Evolutionary conservation across 2,113 vertebrate genomes (phyloP).

Genomic region (Dromaius novaehollandiae): DNA sequence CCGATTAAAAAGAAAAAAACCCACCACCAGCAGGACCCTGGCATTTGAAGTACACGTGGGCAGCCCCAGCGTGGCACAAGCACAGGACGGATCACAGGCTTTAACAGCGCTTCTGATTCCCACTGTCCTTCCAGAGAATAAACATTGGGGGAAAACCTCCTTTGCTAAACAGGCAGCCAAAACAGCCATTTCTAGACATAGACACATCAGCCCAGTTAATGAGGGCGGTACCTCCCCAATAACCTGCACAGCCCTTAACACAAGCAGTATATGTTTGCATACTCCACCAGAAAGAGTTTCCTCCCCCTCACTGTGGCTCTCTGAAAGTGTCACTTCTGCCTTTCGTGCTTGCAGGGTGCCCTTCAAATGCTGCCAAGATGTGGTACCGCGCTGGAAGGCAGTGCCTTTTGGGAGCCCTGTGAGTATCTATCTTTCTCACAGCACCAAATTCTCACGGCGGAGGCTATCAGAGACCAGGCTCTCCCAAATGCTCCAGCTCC

Average conservation of each 20-base stretch:
- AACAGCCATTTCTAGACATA: not conserved
- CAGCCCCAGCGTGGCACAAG: not conserved
- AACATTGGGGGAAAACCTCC: not conserved
- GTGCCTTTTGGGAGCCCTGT: not conserved
- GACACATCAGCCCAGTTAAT: not conserved
- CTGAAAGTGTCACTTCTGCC: not conserved
- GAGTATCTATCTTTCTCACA: not conserved
- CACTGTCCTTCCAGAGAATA: conserved; percentile 21
- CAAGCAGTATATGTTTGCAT: not conserved
- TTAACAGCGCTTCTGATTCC: not conserved
- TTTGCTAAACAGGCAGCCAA: not conserved
- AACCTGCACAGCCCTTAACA: not conserved
- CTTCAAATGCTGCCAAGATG: not conserved
- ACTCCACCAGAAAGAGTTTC: not conserved
- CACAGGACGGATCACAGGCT: not conserved
- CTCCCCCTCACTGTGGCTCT: not conserved
- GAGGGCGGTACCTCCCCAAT: not conserved
- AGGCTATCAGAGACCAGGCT: not conserved
- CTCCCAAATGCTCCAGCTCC: not conserved
- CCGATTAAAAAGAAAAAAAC: not conserved
- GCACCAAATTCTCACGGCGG: not conserved
- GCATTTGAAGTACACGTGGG: not conserved
- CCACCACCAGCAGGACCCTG: not conserved
- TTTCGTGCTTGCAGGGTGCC: not conserved
- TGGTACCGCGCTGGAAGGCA: not conserved